phyloP scores from a whole-genome alignment of 2,888 invertebrate species.

The Electrophaes corylata region DNA sequence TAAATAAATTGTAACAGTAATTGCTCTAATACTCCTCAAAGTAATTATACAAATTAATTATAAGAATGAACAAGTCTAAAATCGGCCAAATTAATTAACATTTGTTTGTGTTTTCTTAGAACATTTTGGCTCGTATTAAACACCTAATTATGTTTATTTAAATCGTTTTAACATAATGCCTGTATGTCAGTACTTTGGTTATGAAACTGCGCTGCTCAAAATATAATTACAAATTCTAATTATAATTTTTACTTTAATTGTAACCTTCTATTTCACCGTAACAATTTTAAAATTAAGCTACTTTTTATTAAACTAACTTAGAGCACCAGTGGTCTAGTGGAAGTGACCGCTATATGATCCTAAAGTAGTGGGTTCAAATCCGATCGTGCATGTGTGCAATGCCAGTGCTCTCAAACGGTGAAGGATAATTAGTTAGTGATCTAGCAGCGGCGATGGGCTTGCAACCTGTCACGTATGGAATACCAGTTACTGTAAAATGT shows the following conservation, averaged over 20 bases:
- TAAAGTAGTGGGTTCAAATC: no score
- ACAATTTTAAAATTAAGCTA: background rate
- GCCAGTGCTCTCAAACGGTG: no score
- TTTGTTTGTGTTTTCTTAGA: slow-evolving; percentile 9
- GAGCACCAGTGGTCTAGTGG: no score
- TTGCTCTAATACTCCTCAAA: slow-evolving; percentile 22
- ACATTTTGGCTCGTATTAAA: slow-evolving; percentile 12
- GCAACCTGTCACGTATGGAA: no score
- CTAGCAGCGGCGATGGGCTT: no score
- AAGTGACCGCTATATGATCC: no score
- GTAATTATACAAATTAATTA: slow-evolving; percentile 12
- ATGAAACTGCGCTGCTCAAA: background rate
- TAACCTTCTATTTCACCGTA: background rate
- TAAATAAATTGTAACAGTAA: slow-evolving; percentile 23
- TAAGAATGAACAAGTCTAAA: slow-evolving; percentile 14
- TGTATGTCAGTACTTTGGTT: background rate
- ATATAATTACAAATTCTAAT: slow-evolving; percentile 3
- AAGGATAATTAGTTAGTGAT: no score
- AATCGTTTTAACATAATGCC: background rate
- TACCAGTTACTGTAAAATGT: no score
- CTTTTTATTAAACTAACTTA: no score
- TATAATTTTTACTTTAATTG: slow-evolving; percentile 1
- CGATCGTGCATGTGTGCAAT: no score
- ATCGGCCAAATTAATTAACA: slow-evolving; percentile 8
- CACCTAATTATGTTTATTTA: slow-evolving; percentile 7